Evolutionary conservation across 1,140 invertebrate species (phyloP).

Genomic region (Lamellibrachia luymesi): DNA sequence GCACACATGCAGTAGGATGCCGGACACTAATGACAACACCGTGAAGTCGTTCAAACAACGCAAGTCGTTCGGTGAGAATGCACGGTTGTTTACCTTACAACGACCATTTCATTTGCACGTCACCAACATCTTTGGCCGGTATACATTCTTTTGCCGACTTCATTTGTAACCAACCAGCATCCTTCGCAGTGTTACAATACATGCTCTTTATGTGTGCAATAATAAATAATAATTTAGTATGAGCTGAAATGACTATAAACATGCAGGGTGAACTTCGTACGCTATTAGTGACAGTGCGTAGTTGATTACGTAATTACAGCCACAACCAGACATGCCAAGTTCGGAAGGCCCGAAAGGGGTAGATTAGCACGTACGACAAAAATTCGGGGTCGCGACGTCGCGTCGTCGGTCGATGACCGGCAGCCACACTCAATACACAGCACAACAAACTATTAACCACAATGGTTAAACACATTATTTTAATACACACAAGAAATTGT

Average conservation of each 20-base stretch:
- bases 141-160: neutral
- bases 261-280: too few species aligned
- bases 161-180: neutral
- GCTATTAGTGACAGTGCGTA: neutral
- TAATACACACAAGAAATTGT: too few species aligned
- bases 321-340: neutral
- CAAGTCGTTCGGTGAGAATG: constrained; percentile 12
- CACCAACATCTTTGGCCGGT: neutral
- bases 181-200: neutral
- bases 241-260: neutral
- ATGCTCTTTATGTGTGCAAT: neutral
- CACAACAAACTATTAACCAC: too few species aligned
- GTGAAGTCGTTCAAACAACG: constrained; percentile 14
- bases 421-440: too few species aligned
- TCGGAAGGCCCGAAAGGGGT: too few species aligned
- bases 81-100: constrained; percentile 1
- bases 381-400: too few species aligned
- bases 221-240: neutral
- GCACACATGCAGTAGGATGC: neutral
- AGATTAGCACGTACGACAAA: too few species aligned
- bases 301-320: neutral
- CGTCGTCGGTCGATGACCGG: too few species aligned
- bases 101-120: neutral
- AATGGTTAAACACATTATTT: too few species aligned
- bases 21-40: neutral